Base-by-base conservation (phyloP, 1,140 invertebrate genomes). In the Magallana angulata region DNA sequence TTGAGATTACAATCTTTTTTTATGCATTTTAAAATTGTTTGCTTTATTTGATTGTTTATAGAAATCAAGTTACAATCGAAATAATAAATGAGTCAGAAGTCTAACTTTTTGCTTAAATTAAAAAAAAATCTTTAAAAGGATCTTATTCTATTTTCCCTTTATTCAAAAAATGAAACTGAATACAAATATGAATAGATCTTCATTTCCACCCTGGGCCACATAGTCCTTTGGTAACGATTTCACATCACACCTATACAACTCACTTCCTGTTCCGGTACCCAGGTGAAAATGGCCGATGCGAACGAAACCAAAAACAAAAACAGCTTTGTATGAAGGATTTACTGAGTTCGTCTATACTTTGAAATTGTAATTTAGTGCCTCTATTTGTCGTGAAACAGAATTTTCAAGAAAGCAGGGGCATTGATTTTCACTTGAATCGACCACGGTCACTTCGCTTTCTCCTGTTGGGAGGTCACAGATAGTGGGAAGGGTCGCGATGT, bases 251-350 rank as follows among this genome's bases (percentile, higher is more conserved):
- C 68, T 24, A 30, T 48, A 36, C n/a, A 30, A 11, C 7, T 18
- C 9, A 76, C 24, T 36, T 76, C 68, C 68, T 7, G 68, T 76
- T 76, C 68, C 68, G 68, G 68, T 76, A 30, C 24, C 18, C 24
- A 76, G 24, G 64, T 18, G 68, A 76, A 76, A 76, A 71, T 64
- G 60, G 60, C 60, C 18, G 60, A 64, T n/a, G 16, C 60, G 18
- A 76, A 11, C 14, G 68, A 76, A 76, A 76, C 68, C 36, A 76
- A 76, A 64, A 64, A 76, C 24, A 30, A 76, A 76, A 76, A 24
- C 30, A 76, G 9, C n/a, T 76, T 76, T 76, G 24, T 7, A 11
- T 6, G 9, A 9, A 76, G 24, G 36, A 68, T 30, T 36, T 8
- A 30, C 12, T 12, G 24, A 76, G 8, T 30, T 30, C 24, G 36